Percentiles rank a stretch among this genome's conserved stretches.
Evolutionary conservation across 2,888 invertebrate genomes (phyloP).

Genomic region (Prostheceraeus crozeri): DNA sequence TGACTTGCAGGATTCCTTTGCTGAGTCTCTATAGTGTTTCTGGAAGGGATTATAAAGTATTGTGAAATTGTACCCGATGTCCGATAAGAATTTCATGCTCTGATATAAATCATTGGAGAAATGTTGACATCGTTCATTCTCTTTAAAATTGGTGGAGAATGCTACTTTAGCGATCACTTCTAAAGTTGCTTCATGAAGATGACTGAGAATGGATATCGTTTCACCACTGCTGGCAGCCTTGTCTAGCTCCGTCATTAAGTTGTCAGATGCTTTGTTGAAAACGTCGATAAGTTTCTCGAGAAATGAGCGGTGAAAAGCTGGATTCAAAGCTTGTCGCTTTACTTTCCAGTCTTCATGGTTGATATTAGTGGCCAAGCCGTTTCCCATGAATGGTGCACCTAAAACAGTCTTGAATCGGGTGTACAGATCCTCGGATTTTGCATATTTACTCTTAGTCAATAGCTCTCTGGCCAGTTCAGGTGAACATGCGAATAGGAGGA

Average conservation of each 20-base stretch:
- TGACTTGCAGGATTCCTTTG: too few species aligned
- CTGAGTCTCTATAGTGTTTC: too few species aligned
- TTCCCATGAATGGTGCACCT: constrained; percentile 30
- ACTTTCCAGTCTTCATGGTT: constrained; percentile 35
- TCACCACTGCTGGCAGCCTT: constrained; percentile 19
- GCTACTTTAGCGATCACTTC: constrained; percentile 25
- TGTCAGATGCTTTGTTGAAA: constrained; percentile 32
- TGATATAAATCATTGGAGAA: too few species aligned
- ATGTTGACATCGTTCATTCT: too few species aligned
- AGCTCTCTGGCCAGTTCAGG: constrained; percentile 31
- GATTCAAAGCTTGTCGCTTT: constrained; percentile 35
- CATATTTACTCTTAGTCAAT: constrained; percentile 24
- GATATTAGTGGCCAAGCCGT: constrained; percentile 30
- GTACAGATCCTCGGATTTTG: constrained; percentile 33
- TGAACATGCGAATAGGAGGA: constrained; percentile 30
- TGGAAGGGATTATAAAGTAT: too few species aligned
- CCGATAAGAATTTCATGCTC: too few species aligned
- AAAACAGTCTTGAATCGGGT: constrained; percentile 18
- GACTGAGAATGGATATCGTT: constrained; percentile 9
- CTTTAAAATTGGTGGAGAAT: constrained; percentile 26
- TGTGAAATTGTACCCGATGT: too few species aligned
- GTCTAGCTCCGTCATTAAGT: constrained; percentile 29
- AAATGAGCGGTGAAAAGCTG: constrained; percentile 28
- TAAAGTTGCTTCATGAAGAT: constrained; percentile 7
- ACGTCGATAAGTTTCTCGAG: constrained; percentile 6